Evolutionary conservation across 2,113 vertebrate genomes (phyloP), one percentile per base, ranked within the genome.

Genomic region (Ariopsis seemanni): DNA sequence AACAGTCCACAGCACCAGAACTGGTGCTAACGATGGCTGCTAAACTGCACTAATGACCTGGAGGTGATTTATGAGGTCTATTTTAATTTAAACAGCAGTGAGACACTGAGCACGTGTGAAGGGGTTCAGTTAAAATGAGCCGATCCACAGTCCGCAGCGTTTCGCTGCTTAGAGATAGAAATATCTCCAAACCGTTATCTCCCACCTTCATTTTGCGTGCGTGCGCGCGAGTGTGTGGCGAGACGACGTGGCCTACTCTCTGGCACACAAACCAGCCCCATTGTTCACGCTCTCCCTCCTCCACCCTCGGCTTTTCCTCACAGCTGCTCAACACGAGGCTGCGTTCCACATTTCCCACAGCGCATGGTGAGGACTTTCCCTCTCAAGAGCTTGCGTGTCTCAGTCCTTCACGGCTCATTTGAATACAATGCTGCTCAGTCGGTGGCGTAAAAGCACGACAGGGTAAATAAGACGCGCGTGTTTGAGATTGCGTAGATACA

Each of bases 241-340:
- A 93, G 92, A 88, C 87, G 87, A 88, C 89, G 93, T 89, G 48
- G 55, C 53, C 55, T 22, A 88, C 88, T 92, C 91, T 91, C 91
- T 91, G 88, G 91, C 89, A 90, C 87, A 91, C 91, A 93, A 93
- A 93, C 93, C 93, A 92, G 91, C 89, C 89, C 93, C 87, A 95
- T 95, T 95, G 95, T 95, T 95, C 90, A 84, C 89, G 9, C 52
- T 78, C 90, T 90, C 92, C 89, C 91, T 91, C 53, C 84, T 91
- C 95, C 92, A 92, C 92, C 92, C 92, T 92, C 92, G 71, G 85
- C 90, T 91, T n/a, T 91, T 90, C 89, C 84, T 91, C 87, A 84
- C 90, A 88, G 91, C 91, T 92, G 91, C 90, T 92, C 75, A 87
- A 92, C 86, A 83, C 65, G 34, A 55, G 80, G 58, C 34, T 1